Percentiles rank a stretch among this genome's conserved stretches.
Evolutionary conservation across 2,113 vertebrate genomes (phyloP).

Genomic region (Helogale parvula): DNA sequence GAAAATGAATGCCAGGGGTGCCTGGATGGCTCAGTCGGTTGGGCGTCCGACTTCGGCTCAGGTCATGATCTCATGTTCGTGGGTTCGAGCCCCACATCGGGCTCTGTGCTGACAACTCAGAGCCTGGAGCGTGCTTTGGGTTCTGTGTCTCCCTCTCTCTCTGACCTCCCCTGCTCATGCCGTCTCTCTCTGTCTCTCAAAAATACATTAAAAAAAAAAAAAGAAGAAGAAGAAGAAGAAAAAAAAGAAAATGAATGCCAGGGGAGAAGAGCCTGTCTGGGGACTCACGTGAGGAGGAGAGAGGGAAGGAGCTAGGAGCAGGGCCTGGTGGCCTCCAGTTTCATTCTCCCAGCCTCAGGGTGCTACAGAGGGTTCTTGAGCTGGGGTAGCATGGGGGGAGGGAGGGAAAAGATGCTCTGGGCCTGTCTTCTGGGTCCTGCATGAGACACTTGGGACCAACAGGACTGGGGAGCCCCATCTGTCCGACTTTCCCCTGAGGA

Average conservation of each 20-base stretch:
- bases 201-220: no score
- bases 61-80: no score
- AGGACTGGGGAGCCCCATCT: neutral
- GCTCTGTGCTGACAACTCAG: no score
- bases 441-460: neutral
- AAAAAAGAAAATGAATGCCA: neutral
- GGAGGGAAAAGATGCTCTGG: neutral
- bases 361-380: neutral
- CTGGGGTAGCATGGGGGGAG: accelerated
- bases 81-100: no score
- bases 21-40: no score
- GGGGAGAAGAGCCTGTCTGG: neutral
- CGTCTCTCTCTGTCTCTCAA: no score
- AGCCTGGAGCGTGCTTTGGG: no score
- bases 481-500: neutral
- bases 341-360: neutral
- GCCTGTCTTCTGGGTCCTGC: neutral
- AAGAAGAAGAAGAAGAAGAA: no score
- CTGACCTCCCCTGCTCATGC: no score
- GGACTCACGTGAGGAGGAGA: neutral
- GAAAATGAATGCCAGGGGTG: neutral
- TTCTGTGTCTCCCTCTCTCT: no score
- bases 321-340: neutral
- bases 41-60: no score
- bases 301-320: neutral